These are phyloP conservation scores for Irena cyanogastra DNA, from an alignment of 2,113 vertebrate species.

Conservation along the genomic window DNA sequence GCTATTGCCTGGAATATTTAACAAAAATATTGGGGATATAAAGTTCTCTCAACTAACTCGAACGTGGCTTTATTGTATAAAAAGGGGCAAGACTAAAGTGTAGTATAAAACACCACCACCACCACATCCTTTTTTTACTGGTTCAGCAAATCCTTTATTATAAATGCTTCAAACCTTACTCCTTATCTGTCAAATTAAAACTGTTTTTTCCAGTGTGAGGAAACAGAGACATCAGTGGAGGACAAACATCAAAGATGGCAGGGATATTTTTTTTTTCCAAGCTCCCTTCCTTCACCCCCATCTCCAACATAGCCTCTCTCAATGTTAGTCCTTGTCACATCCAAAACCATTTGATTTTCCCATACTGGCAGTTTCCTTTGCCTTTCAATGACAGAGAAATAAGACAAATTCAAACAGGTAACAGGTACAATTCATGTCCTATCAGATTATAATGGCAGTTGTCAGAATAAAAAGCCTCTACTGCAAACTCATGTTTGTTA, in stretches of 20 bases:
- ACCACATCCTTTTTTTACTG: not conserved
- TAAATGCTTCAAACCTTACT: not conserved
- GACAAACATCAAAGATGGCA: not conserved
- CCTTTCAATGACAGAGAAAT: not conserved
- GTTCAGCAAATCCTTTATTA: not conserved
- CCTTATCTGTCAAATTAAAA: not conserved
- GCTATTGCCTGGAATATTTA: constrained; percentile 88
- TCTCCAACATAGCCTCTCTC: not conserved
- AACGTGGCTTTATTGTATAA: not conserved
- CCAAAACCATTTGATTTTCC: not conserved
- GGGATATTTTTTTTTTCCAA: not conserved
- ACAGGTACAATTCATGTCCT: not conserved
- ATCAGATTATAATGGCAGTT: not conserved
- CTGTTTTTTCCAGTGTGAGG: not conserved
- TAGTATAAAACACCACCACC: not conserved
- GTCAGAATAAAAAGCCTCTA: not conserved
- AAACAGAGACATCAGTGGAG: not conserved
- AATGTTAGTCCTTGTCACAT: not conserved
- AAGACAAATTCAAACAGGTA: not conserved
- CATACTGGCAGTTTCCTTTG: not conserved
- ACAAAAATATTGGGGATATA: constrained; percentile 75
- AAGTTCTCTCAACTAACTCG: constrained; percentile 41
- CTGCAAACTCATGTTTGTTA: not conserved
- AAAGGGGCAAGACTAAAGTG: not conserved
- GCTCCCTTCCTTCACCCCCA: not conserved